A percentile compares a stretch with the other conserved stretches of the same genome.
Conservation (phyloP, 2,797 vertebrate species). For the Pipistrellus kuhlii region DNA sequence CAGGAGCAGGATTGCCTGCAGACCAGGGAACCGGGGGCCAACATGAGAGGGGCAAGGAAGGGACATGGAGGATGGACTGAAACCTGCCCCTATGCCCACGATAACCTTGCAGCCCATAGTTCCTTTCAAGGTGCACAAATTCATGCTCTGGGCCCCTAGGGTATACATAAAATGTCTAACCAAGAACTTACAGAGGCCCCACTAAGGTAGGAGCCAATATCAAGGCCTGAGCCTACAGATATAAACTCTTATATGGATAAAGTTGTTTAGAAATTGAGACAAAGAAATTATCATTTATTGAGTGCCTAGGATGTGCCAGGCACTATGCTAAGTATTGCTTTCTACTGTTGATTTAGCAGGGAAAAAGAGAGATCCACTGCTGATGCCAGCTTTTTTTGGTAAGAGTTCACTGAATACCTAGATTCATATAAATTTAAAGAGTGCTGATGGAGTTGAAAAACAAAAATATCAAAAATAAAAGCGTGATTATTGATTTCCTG, state of each 20-base stretch:
- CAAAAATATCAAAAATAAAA: background rate
- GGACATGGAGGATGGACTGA: too few species aligned
- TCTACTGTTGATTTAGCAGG: background rate
- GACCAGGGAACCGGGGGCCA: too few species aligned
- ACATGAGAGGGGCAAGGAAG: too few species aligned
- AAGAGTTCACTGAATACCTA: background rate
- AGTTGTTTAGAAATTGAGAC: constrained; percentile 17
- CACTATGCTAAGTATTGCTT: background rate
- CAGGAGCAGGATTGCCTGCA: too few species aligned
- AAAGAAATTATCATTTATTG: background rate
- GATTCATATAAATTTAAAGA: background rate
- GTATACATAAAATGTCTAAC: background rate
- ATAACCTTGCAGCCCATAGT: too few species aligned
- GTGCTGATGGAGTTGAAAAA: background rate
- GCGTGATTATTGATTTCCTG: background rate
- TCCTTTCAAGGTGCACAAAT: too few species aligned
- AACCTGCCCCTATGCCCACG: too few species aligned
- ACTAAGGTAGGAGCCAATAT: background rate
- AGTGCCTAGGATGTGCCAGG: background rate
- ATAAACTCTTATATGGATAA: background rate
- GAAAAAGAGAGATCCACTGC: background rate
- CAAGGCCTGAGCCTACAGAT: background rate
- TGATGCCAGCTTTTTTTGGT: background rate
- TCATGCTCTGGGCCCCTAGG: too few species aligned
- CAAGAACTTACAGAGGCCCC: background rate